Evolutionary conservation across 2,797 vertebrate genomes (phyloP), one percentile per base, ranked within the genome.

Genomic region (Enoplosus armatus): DNA sequence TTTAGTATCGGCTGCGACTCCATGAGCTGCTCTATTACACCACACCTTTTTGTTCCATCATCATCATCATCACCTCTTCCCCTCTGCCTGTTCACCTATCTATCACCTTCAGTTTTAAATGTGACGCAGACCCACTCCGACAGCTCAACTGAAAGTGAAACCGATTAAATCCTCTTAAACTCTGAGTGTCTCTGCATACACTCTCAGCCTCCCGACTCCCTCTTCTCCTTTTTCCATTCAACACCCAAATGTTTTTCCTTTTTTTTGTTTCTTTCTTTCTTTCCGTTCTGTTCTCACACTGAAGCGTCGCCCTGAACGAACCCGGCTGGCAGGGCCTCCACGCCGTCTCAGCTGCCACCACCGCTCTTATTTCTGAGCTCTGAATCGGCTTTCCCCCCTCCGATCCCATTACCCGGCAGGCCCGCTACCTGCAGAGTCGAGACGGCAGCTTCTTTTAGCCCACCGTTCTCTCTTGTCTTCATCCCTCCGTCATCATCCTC

Each of bases 311-410:
- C 77, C 43, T 61, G 72, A 83, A 56, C 71, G 63, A 87, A 64
- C 79, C 37, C 1, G 50, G 64, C 68, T 77, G 71, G 64, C 82
- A 59, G 41, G 15, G 73, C 35, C 43, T 67, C 63, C 29, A 20
- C 39, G 12, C 56, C 45, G 35, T 35, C 85, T 85, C 79, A 65
- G 84, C 80, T 79, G 77, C 84, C 75, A 65, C 79, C 67, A 10
- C 39, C 6, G 60, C 84, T 90, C 77, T 70, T 87, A 88, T 83
- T 85, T 77, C 82, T 79, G 77, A 87, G 82, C 78, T 45, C 29
- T 71, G 85, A 90, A 90, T 89, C 84, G 69, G 82, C 86, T 85
- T 87, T 86, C 79, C 84, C 84, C 41, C 26, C 68, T 87, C 81
- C 69, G 83, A 90, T 90, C 90, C 75, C 82, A 87, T 90, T 82